Evolutionary conservation across 1,140 invertebrate genomes (phyloP).

Genomic region (Dendroctonus valens): DNA sequence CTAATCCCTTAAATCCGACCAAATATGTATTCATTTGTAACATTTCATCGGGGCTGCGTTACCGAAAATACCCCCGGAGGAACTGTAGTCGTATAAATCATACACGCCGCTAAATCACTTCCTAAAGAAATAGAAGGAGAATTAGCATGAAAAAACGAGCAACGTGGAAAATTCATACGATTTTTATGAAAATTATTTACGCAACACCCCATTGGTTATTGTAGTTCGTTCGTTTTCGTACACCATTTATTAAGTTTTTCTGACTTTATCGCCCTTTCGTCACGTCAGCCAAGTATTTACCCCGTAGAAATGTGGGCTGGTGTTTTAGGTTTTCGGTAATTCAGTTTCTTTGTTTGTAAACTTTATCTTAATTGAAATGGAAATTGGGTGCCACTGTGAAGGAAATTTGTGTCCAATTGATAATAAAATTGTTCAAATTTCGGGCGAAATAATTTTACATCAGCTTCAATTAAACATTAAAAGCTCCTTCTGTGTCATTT

Average conservation of each 20-base stretch:
- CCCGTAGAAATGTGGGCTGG: slow-evolving; percentile 3
- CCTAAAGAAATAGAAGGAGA: slow-evolving; percentile 14
- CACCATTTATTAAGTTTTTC: slow-evolving; percentile 19
- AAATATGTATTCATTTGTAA: background rate
- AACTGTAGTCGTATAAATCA: slow-evolving; percentile 11
- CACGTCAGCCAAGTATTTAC: slow-evolving; percentile 13
- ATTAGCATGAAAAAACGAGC: slow-evolving; percentile 9
- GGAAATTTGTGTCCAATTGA: slow-evolving; percentile 17
- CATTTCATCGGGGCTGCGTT: background rate
- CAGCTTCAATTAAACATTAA: background rate
- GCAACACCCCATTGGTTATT: slow-evolving; percentile 8
- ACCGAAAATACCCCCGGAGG: slow-evolving; percentile 3
- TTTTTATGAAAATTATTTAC: too few species aligned
- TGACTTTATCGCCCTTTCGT: slow-evolving; percentile 14
- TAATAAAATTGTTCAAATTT: slow-evolving; percentile 7
- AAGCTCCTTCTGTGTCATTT: too few species aligned
- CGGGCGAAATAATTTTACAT: background rate
- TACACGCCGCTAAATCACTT: slow-evolving; percentile 8
- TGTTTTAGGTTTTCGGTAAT: background rate
- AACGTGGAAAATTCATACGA: slow-evolving; percentile 3
- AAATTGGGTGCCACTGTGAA: background rate
- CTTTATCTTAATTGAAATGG: slow-evolving; percentile 11
- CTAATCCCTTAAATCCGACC: background rate
- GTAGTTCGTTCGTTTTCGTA: slow-evolving; percentile 8
- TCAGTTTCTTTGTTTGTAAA: background rate